Evolutionary conservation across 1,140 invertebrate genomes (phyloP).

Genomic region (Hycleus cichorii): DNA sequence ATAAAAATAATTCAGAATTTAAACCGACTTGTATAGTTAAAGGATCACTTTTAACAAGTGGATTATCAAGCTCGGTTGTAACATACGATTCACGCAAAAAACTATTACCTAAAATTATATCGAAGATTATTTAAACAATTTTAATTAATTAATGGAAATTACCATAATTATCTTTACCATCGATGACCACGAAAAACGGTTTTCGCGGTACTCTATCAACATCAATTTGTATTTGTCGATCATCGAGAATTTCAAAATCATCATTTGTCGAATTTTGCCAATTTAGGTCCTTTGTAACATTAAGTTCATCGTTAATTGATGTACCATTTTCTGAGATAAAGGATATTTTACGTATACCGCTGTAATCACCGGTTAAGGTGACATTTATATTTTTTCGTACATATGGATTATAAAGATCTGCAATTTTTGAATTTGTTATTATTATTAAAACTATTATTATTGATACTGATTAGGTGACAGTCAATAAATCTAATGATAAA

Average conservation of each 20-base stretch:
- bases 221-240: not conserved
- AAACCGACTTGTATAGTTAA: constrained; percentile 25
- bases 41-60: constrained; percentile 4
- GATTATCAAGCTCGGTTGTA: not conserved
- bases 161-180: constrained; percentile 26
- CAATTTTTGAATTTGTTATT: too few relatives aligned
- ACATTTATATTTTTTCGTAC: too few relatives aligned
- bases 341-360: constrained; percentile 17
- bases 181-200: constrained; percentile 19
- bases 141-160: not conserved
- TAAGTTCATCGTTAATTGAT: constrained; percentile 12
- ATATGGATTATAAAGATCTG: too few relatives aligned
- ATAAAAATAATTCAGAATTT: constrained; percentile 21
- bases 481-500: too few relatives aligned
- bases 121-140: too few relatives aligned
- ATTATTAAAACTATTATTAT: too few relatives aligned
- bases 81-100: constrained; percentile 17
- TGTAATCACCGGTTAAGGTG: constrained; percentile 2
- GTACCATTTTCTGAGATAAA: constrained; percentile 14
- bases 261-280: constrained; percentile 12
- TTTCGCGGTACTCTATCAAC: constrained; percentile 8
- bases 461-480: too few relatives aligned
- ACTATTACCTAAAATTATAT: constrained; percentile 13
- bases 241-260: not conserved
- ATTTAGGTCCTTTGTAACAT: constrained; percentile 12